A percentile compares a stretch with the other conserved stretches of the same genome.
Evolutionary conservation across 2,113 vertebrate species (phyloP).

Genomic region (Sakesphorus luctuosus): DNA sequence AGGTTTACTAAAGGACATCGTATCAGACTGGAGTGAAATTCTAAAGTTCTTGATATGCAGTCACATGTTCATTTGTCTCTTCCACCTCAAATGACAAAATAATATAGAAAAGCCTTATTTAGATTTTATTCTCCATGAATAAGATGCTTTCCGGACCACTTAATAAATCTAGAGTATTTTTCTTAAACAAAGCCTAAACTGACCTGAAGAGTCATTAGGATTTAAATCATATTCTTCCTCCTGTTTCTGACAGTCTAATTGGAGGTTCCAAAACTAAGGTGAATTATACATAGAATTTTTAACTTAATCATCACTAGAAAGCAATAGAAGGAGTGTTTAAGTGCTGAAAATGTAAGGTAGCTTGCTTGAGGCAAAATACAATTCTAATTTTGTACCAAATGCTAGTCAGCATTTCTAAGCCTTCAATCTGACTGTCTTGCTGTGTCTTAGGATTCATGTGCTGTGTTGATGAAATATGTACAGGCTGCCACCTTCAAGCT

Average conservation of each 20-base stretch:
- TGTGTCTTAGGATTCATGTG: background rate
- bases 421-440: background rate
- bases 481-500: background rate
- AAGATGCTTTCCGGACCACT: background rate
- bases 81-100: background rate
- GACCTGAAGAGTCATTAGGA: background rate
- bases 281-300: background rate
- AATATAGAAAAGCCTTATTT: background rate
- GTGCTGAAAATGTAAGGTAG: background rate
- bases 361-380: background rate
- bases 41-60: background rate
- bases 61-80: background rate
- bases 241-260: background rate
- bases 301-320: background rate
- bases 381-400: background rate
- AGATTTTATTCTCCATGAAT: background rate
- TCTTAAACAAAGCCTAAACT: background rate
- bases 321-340: background rate
- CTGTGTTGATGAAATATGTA: background rate
- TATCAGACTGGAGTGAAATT: background rate
- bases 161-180: background rate
- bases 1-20: background rate
- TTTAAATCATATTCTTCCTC: background rate
- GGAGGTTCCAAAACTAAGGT: background rate
- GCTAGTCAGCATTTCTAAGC: background rate